Evolutionary conservation across 2,797 vertebrate species (phyloP), one percentile per base, ranked within the genome.

Genomic region (Amblyraja radiata): DNA sequence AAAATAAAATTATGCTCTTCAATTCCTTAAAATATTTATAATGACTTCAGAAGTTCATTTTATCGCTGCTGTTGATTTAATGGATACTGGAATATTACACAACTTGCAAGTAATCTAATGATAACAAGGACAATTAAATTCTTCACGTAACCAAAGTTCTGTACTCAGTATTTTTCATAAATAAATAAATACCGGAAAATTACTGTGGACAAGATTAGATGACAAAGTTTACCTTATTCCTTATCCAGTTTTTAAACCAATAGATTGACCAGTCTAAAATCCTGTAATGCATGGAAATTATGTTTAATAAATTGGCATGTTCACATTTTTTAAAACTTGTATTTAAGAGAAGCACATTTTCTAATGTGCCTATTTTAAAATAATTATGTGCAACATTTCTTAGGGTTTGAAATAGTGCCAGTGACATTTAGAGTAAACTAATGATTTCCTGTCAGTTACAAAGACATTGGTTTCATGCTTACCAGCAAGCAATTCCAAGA

Each of bases 381-480:
- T n/a, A 28, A 54, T 28, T 46, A 28, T 92, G 71, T n/a, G 76
- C 8, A 74, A 54, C 71, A 28, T 91, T 91, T 58, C 32, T 92
- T 88, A n/a, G 21, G 61, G 65, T 68, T 88, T 88, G 14, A 8
- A 68, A 65, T 32, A 36, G 36, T 88, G 84, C 71, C 90, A 54
- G 71, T 28, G 28, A 54, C 10, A 73, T 76, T 91, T 91, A 74
- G 68, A 6, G 25, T 28, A 92, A 88, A 88, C 84, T 65, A 28
- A 74, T 76, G 90, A 13, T 91, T 88, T 91, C 68, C 90, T 54
- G 68, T 92, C 36, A 74, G 39, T 74, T 91, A 74, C 71, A 92
- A 92, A 73, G 39, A 58, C 46, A 74, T 74, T n/a, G 76, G 71
- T 92, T 46, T 46, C 90, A 73, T 73, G 39, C 39, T 54, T 54